Evolutionary conservation across 53 echinoderm and acorn worm species (phyloP), one percentile per base, ranked within the genome.

Genomic region (Luidia sarsii): DNA sequence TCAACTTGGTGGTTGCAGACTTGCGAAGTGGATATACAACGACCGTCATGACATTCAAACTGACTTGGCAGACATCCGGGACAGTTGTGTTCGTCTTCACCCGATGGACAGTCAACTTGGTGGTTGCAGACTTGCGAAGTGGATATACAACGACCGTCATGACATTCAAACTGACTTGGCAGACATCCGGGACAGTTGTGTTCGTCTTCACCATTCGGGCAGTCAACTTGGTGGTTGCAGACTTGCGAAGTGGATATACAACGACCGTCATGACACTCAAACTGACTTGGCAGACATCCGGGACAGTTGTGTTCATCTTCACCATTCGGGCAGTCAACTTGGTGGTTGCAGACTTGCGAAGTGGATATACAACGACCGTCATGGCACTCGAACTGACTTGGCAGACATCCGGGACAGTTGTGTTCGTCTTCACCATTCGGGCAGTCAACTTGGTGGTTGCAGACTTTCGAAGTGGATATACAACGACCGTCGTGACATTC

Each of bases 161-260:
- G 19, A 27, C 72, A 72, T 29, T 46, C 23, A 61, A 62, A 79
- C 33, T 62, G 10, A 21, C 48, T 48, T 0, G 20, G 1, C 1
- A 33, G 65, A n/a, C 81, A 65, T 8, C 51, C 24, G 31, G 6
- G 39, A 15, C 72, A 72, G 8, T 71, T 29, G 3, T 2, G 50
- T 29, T 71, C 71, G 14, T 71, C 86, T 69, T 86, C 86, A 24
- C 79, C 57, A 48, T 45, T 38, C 10, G 86, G 33, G 59, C 86
- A 86, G 50, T 86, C 86, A 11, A 34, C 48, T 27, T 28, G 33
- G 2, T 22, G 55, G 39, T 86, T 67, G 48, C 86, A 86, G 8
- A 68, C 31, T 37, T 80, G 56, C 5, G 60, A 39, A 9, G 69
- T 45, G 2, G 57, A 25, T 2, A 86, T 79, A 49, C 86, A 86